A percentile compares a stretch with the other conserved stretches of the same genome.
Conservation (phyloP, 2,888 invertebrate genomes). For the Leptinotarsa tumamoca region DNA sequence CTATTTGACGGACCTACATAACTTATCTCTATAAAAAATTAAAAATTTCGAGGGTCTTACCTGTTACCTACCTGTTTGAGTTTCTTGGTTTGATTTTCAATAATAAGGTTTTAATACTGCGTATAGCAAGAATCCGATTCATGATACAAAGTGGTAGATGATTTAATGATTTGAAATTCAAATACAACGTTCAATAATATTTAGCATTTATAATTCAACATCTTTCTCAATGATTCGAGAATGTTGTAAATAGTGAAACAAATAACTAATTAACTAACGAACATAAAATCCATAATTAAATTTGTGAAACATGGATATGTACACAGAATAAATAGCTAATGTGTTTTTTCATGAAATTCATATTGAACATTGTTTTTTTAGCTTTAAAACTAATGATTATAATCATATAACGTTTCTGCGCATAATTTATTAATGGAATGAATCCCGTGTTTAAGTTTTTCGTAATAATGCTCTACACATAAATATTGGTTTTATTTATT, state of each 20-base stretch:
- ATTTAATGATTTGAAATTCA: neutral
- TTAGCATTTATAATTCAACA: neutral
- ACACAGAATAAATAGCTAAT: neutral
- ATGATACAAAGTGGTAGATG: too few species aligned
- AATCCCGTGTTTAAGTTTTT: neutral
- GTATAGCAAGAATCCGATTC: too few species aligned
- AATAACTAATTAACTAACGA: slow-evolving; percentile 8
- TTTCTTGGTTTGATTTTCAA: too few species aligned
- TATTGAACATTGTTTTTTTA: neutral
- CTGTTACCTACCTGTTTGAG: too few species aligned
- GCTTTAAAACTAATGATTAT: neutral
- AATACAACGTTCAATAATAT: neutral
- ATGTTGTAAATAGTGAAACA: neutral
- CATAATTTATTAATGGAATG: neutral
- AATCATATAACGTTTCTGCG: neutral
- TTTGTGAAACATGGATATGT: neutral
- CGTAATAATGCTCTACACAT: too few species aligned
- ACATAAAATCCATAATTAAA: neutral
- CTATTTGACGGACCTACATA: too few species aligned
- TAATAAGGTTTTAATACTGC: too few species aligned
- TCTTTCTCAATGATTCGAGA: neutral
- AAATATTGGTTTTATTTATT: too few species aligned
- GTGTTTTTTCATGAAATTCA: too few species aligned
- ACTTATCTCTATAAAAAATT: too few species aligned
- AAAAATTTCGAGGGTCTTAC: too few species aligned